These are phyloP conservation scores for Neoseiulus cucumeris DNA, from an alignment of 1,140 invertebrate genomes.

Conservation along the genomic window DNA sequence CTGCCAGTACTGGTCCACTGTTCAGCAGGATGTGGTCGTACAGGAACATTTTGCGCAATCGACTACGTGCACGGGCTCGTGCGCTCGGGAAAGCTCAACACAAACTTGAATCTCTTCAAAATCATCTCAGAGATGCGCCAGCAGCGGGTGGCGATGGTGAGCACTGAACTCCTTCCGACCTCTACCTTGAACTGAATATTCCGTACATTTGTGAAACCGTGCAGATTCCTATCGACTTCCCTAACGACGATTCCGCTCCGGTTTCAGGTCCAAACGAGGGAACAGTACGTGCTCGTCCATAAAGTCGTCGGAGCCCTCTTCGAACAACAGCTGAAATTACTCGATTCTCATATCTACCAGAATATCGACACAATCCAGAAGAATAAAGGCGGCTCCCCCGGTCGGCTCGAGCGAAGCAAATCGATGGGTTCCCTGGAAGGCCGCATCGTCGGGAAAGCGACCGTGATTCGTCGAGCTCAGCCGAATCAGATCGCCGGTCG, in stretches of 20 bases:
- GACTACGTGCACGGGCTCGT: conserved; percentile 42
- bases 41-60: conserved; percentile 44
- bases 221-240: background rate
- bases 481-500: background rate
- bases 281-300: conserved; percentile 35
- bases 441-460: conserved; percentile 21
- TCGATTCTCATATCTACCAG: conserved; percentile 38
- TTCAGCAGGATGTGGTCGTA: conserved; percentile 43
- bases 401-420: background rate
- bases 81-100: conserved; percentile 29
- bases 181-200: background rate
- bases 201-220: too few species aligned
- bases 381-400: background rate
- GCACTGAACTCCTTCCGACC: conserved; percentile 25
- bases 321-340: conserved; percentile 34
- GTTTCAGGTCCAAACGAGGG: conserved; percentile 19
- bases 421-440: conserved; percentile 13
- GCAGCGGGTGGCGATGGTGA: conserved; percentile 41
- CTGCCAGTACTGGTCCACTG: conserved; percentile 39
- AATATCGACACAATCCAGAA: conserved; percentile 29
- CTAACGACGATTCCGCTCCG: too few species aligned
- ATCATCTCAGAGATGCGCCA: conserved; percentile 37
- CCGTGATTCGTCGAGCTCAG: conserved; percentile 22
- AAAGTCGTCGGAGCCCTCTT: conserved; percentile 35
- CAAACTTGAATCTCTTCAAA: conserved; percentile 35